A percentile compares a stretch with the other conserved stretches of the same genome.
These are phyloP conservation scores for Pachypanchax playfairii DNA, from an alignment of 2,113 vertebrate species.

Conservation along the genomic window DNA sequence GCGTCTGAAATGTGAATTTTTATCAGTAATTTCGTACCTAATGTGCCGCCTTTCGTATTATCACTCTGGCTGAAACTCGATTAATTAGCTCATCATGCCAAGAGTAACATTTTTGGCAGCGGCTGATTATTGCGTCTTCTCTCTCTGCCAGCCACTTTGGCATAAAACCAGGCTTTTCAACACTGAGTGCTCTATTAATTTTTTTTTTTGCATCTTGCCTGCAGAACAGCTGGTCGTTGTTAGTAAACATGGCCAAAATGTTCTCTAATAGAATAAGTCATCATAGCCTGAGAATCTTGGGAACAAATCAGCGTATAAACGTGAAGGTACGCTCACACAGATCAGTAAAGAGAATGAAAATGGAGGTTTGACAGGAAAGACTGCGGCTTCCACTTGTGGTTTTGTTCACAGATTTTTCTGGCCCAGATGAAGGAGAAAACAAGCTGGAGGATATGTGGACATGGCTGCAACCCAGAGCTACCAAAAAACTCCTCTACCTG, in stretches of 20 bases:
- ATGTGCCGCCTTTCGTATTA: constrained; percentile 1
- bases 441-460: constrained; percentile 18
- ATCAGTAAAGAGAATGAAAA: constrained; percentile 31
- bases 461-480: constrained; percentile 33
- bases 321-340: constrained; percentile 8
- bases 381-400: constrained; percentile 46
- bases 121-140: constrained; percentile 8
- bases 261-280: constrained; percentile 15
- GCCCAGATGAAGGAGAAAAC: constrained; percentile 50
- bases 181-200: constrained; percentile 6
- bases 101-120: constrained; percentile 17
- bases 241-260: constrained; percentile 26
- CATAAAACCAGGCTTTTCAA: constrained; percentile 19
- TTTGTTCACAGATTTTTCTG: constrained; percentile 58
- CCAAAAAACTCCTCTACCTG: neutral
- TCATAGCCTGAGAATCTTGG: constrained; percentile 38
- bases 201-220: constrained; percentile 12
- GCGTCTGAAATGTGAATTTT: neutral
- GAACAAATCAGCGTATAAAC: constrained; percentile 34
- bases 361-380: constrained; percentile 14
- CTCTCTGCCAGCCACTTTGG: constrained; percentile 30
- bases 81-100: constrained; percentile 29
- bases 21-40: constrained; percentile 9
- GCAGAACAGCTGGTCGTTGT: constrained; percentile 25
- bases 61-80: constrained; percentile 5